Percentiles rank a stretch among this genome's conserved stretches.
These are phyloP conservation scores for Yponomeuta plumbellus DNA, from an alignment of 2,888 invertebrate genomes.

Conservation along the genomic window DNA sequence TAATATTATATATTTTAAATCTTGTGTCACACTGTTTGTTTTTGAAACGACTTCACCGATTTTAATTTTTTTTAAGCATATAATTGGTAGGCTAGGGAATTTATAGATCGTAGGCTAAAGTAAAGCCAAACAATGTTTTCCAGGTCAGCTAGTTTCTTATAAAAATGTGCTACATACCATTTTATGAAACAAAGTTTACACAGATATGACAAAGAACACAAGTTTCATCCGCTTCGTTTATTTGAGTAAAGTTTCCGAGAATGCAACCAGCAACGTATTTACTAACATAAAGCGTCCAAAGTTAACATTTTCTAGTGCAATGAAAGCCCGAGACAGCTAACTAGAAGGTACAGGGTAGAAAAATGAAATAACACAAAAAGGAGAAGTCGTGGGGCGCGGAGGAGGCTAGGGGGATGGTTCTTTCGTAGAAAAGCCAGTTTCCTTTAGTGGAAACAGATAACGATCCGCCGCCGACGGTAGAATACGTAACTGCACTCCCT, in stretches of 20 bases:
- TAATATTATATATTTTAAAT: too few species aligned
- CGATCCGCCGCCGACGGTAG: conserved; percentile 73
- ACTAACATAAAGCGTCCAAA: conserved; percentile 33
- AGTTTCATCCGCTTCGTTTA: neutral
- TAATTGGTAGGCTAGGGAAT: too few species aligned
- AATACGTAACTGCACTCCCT: conserved; percentile 71
- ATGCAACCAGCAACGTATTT: conserved; percentile 5
- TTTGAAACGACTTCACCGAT: too few species aligned
- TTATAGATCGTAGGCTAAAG: too few species aligned
- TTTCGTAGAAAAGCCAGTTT: conserved; percentile 72
- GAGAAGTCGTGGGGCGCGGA: conserved; percentile 51
- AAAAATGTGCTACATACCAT: too few species aligned
- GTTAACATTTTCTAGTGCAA: conserved; percentile 45
- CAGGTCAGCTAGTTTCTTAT: too few species aligned
- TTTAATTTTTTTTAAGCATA: too few species aligned
- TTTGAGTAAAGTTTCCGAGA: neutral
- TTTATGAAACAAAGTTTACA: too few species aligned
- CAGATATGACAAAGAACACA: neutral
- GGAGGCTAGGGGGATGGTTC: conserved; percentile 50
- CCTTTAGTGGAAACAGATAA: conserved; percentile 76
- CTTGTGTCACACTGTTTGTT: too few species aligned
- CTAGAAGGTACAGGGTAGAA: conserved; percentile 72
- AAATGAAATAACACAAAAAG: conserved; percentile 74
- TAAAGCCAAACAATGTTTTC: too few species aligned
- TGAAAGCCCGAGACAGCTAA: conserved; percentile 62